A percentile compares a stretch with the other conserved stretches of the same genome.
Conservation (phyloP, 1,140 invertebrate species). For the Oedothorax gibbosus region DNA sequence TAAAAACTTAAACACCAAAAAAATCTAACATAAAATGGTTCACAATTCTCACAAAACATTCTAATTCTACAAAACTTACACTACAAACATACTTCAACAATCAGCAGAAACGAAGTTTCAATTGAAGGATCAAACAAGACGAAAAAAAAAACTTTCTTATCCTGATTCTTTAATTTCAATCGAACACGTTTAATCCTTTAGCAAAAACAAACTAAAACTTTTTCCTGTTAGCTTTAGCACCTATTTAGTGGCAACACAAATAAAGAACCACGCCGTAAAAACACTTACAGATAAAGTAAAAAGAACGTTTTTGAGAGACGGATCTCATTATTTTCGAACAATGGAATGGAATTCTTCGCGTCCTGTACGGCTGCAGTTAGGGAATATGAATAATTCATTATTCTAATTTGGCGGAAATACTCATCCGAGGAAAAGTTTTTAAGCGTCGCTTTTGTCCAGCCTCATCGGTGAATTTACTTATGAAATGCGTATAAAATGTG, state of each 20-base stretch:
- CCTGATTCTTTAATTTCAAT: too few relatives aligned
- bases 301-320: not conserved
- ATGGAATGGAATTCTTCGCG: slow-evolving; percentile 13
- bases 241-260: not conserved
- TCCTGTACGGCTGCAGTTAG: not conserved
- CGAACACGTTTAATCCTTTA: not conserved
- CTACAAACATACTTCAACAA: too few relatives aligned
- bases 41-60: too few relatives aligned
- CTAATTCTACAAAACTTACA: too few relatives aligned
- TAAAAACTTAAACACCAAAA: too few relatives aligned
- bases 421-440: slow-evolving; percentile 22
- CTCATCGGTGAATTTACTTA: not conserved
- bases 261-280: not conserved
- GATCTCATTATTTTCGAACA: slow-evolving; percentile 35
- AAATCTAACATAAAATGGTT: too few relatives aligned
- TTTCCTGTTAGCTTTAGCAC: too few relatives aligned
- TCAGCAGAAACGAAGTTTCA: too few relatives aligned
- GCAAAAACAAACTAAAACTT: not conserved
- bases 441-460: slow-evolving; percentile 12
- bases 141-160: too few relatives aligned
- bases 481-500: slow-evolving; percentile 1
- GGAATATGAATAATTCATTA: slow-evolving; percentile 28
- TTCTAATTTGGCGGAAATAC: slow-evolving; percentile 18
- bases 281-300: not conserved
- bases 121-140: too few relatives aligned